phyloP scores from a whole-genome alignment of 2,888 invertebrate genomes.

The Scaptomyza tumidula region DNA sequence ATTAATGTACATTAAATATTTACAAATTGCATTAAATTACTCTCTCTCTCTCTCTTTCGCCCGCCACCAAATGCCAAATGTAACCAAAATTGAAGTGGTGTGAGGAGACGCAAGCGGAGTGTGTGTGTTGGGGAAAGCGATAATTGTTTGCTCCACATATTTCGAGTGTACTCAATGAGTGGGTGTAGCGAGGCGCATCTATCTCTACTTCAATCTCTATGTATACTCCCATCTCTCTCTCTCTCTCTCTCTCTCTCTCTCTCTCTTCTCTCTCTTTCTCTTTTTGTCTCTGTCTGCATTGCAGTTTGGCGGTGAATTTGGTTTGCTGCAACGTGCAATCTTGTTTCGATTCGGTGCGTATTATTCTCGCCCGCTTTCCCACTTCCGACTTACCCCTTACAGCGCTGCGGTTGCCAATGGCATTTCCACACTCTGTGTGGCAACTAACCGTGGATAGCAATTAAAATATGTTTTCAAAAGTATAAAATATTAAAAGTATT shows the following conservation, averaged over 20 bases:
- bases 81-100: constrained; percentile 12
- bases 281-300: constrained; percentile 21
- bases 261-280: not conserved
- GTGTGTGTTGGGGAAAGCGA: not conserved
- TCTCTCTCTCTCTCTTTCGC: too few species aligned
- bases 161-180: constrained; percentile 22
- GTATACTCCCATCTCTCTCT: not conserved
- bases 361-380: not conserved
- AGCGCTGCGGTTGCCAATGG: constrained; percentile 55
- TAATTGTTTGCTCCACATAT: constrained; percentile 46
- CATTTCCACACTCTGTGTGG: constrained; percentile 17
- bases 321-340: constrained; percentile 46
- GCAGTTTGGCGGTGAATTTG: constrained; percentile 55
- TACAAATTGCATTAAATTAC: constrained; percentile 73
- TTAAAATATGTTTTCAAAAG: not conserved
- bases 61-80: constrained; percentile 25
- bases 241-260: constrained; percentile 4
- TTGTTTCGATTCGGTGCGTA: constrained; percentile 66
- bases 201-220: too few species aligned
- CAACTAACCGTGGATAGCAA: constrained; percentile 3
- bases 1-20: constrained; percentile 77
- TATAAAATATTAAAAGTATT: not conserved
- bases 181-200: constrained; percentile 9
- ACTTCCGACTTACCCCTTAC: not conserved
- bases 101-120: not conserved